Evolutionary conservation across 2,888 invertebrate species (phyloP), one percentile per base, ranked within the genome.

Genomic region (Sisyra terminalis): DNA sequence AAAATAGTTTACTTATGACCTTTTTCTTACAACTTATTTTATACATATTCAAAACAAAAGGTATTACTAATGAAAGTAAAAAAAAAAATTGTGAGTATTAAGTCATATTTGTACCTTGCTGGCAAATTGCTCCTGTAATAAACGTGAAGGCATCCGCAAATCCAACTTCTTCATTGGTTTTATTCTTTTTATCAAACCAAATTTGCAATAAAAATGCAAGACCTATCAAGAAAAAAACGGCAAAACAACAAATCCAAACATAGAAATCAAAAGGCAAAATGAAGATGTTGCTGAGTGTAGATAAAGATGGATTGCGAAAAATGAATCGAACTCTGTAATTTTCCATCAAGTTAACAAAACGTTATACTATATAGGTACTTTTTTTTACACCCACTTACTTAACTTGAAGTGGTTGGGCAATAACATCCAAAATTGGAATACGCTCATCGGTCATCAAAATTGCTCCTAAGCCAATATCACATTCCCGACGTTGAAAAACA

Each of bases 251-350:
- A 15, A 62, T 51, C 75, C 75, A 75, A 48, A 75, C 75, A 46
- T 67, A 66, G 45, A 55, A 50, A 47, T 65, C 63, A 56, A 75
- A 74, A 40, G 75, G 75, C 55, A 73, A 58, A 37, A 69, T 52
- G 55, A 73, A 75, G 47, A 75, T 72, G 55, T 75, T 75, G 30
- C 65, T 62, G 30, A 75, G 72, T 0, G 71, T 66, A 1, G 75
- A 73, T 11, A 71, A 63, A 2, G 73, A 59, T 2, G 75, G 75
- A 54, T 75, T 75, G 0, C 71, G 69, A 55, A 75, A 75, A 53
- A 76, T 64, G 43, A 74, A 66, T 3, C 69, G 65, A 1, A 69
- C 66, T 17, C 75, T 69, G 4, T n/a, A n/a, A n/a, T n/a, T n/a
- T n/a, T n/a, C n/a, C n/a, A n/a, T n/a, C n/a, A n/a, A n/a, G n/a